phyloP scores from a whole-genome alignment of 2,113 vertebrate genomes.

The Microcebus tavaratra region DNA sequence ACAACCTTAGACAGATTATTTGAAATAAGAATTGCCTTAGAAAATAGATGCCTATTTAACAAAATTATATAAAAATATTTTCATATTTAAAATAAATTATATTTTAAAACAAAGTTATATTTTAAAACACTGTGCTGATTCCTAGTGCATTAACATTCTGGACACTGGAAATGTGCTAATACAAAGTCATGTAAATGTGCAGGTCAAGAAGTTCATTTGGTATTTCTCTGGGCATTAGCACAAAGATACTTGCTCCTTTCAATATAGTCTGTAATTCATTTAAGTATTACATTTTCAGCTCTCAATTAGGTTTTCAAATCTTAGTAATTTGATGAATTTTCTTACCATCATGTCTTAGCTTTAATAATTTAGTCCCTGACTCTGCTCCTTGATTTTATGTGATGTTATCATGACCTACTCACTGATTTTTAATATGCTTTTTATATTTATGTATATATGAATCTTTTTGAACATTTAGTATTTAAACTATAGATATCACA shows the following conservation, averaged over 20 bases:
- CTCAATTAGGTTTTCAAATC: conserved; percentile 73
- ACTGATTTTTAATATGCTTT: conserved; percentile 58
- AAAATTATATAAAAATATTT: conserved; percentile 27
- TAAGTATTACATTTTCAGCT: conserved; percentile 77
- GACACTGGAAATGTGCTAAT: conserved; percentile 66
- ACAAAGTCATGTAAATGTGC: conserved; percentile 52
- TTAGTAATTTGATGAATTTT: conserved; percentile 67
- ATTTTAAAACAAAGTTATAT: background rate
- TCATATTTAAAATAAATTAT: conserved; percentile 23
- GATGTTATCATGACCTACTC: conserved; percentile 56
- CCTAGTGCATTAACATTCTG: conserved; percentile 61
- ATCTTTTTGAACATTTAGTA: conserved; percentile 31
- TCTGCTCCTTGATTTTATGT: conserved; percentile 66
- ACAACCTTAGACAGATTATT: background rate
- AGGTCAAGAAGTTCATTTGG: conserved; percentile 59
- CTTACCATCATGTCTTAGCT: conserved; percentile 69
- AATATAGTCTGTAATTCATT: conserved; percentile 68
- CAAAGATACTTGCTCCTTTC: conserved; percentile 63
- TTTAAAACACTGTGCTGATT: background rate
- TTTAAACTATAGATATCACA: conserved; percentile 1
- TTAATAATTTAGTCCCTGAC: conserved; percentile 69
- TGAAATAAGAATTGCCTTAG: background rate
- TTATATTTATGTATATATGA: background rate
- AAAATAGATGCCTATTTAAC: background rate
- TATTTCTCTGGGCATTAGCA: conserved; percentile 73